Percentiles rank a stretch among this genome's conserved stretches.
These are phyloP conservation scores for Cataglyphis cursor DNA, from an alignment of 2,888 invertebrate species.

Conservation along the genomic window DNA sequence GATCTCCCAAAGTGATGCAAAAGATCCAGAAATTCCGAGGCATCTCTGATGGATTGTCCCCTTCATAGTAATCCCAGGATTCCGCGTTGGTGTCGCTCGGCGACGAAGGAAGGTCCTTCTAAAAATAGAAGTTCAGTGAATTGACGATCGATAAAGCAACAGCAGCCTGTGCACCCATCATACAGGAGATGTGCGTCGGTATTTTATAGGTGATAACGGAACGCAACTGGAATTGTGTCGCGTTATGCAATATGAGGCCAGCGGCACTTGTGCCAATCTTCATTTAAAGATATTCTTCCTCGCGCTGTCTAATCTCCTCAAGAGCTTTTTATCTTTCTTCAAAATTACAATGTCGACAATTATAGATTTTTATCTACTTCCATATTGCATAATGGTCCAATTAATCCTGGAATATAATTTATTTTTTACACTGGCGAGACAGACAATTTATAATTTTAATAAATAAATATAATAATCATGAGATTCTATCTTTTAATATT, in stretches of 20 bases:
- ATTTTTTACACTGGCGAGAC: not conserved
- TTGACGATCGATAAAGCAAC: constrained; percentile 59
- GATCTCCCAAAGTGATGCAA: constrained; percentile 27
- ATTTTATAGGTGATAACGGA: constrained; percentile 42
- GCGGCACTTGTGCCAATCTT: not conserved
- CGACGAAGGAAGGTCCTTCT: constrained; percentile 57
- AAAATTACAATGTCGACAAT: constrained; percentile 6
- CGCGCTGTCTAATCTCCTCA: not conserved
- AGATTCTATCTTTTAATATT: not conserved
- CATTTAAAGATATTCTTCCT: not conserved
- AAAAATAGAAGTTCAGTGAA: constrained; percentile 62
- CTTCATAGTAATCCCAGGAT: constrained; percentile 45
- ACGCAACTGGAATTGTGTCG: constrained; percentile 29
- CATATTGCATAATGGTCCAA: not conserved
- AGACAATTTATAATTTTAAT: not conserved
- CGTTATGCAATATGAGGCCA: constrained; percentile 11
- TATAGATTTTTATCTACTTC: not conserved
- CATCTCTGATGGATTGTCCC: constrained; percentile 41
- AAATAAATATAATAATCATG: not conserved
- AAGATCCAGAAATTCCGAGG: constrained; percentile 28
- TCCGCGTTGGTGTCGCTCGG: constrained; percentile 42
- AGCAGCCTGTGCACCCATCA: constrained; percentile 55
- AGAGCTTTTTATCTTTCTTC: constrained; percentile 4
- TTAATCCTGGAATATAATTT: constrained; percentile 8
- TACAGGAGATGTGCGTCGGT: constrained; percentile 35